Base-by-base conservation (phyloP, 2,888 invertebrate genomes). In the Andrena camellia region DNA sequence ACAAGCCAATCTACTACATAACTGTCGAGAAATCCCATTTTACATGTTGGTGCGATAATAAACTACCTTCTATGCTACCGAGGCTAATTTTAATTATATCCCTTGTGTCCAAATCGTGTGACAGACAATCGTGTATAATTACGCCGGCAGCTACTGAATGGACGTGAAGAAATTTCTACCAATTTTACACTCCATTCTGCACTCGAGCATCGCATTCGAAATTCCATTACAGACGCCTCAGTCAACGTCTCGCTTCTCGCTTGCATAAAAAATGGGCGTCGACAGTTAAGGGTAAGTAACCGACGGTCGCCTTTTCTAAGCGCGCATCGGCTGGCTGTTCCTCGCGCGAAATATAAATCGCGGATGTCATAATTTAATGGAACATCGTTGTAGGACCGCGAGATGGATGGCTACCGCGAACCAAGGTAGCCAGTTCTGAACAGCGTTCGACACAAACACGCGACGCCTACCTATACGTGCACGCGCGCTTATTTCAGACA, bases 401-500 rank as follows among this genome's bases (percentile, higher is more conserved):
- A 70, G 82, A 73, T 82, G 75, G 83, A 88, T 78, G 75, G 59
- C 70, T 59, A 73, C 69, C 76, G 70, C 81, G 84, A 64, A 86
- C 68, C 70, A 89, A 81, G 86, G 83, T 87, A 87, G 85, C 86
- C 83, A 86, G 84, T 86, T 87, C 78, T 78, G 84, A 84, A 79
- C 81, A 76, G 62, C 78, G 84, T 83, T 82, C 85, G 68, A 84
- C 71, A 74, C 77, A 75, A 57, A 77, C 76, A 78, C 76, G 60
- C 67, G 35, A 60, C 76, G 64, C 60, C 57, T 60, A 68, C 86
- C 70, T 77, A 59, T 72, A 59, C 72, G 60, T 29, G 54, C 78
- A 70, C 72, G 78, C 66, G 48, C 50, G 78, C 50, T 87, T 90
- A 90, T 90, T 92, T 90, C 90, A 91, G 91, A 93, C 92, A 93